phyloP scores from a whole-genome alignment of 2,113 vertebrate species.

The Hyperopisus bebe region DNA sequence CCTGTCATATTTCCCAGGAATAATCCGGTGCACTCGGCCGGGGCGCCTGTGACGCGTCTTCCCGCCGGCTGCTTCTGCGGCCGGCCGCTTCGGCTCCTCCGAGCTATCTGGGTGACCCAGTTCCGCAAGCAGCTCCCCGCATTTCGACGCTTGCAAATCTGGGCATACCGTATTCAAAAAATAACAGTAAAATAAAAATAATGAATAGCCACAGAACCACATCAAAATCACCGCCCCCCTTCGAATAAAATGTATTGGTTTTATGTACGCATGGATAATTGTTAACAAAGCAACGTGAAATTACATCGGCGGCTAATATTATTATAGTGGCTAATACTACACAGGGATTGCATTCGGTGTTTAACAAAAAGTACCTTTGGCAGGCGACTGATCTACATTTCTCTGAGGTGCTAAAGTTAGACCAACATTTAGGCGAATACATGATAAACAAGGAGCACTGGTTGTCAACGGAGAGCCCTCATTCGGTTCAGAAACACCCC shows the following conservation, averaged over 20 bases:
- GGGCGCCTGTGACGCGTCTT: constrained; percentile 25
- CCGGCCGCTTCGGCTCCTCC: constrained; percentile 42
- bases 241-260: not conserved
- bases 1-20: constrained; percentile 26
- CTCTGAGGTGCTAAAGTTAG: not conserved
- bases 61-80: constrained; percentile 37
- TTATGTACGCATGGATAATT: not conserved
- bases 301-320: not conserved
- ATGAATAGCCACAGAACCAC: not conserved
- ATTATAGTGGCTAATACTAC: not conserved
- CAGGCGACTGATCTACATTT: not conserved
- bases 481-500: not conserved
- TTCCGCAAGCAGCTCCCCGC: constrained; percentile 42
- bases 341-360: not conserved
- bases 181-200: not conserved
- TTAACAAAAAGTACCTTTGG: not conserved
- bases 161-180: constrained; percentile 25
- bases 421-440: not conserved
- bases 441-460: not conserved
- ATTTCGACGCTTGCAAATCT: constrained; percentile 31
- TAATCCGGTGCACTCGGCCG: constrained; percentile 23
- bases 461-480: not conserved
- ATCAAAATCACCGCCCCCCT: not conserved
- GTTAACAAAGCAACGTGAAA: not conserved
- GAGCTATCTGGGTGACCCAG: constrained; percentile 56